Conservation (phyloP, 2,113 vertebrate genomes). For the Aplodontia rufa region DNA sequence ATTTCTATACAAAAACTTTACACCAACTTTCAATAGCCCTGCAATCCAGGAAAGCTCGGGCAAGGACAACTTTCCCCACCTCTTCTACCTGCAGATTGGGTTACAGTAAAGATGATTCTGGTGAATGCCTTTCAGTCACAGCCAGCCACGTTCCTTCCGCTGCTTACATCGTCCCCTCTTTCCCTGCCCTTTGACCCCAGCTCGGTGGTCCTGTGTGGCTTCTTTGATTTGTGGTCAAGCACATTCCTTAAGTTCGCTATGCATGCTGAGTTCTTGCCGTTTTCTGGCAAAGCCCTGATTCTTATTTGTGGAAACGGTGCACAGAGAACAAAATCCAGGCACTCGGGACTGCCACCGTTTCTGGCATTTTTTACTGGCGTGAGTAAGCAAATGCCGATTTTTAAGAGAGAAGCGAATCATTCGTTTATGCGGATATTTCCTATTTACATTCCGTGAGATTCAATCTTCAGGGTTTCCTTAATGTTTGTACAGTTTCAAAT, state of each 20-base stretch:
- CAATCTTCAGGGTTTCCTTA: no score
- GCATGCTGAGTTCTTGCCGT: accelerated
- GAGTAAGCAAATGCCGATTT: accelerated
- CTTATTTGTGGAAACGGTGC: not conserved
- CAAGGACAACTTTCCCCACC: no score
- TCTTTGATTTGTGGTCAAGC: accelerated
- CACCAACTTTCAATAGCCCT: not conserved
- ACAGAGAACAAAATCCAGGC: not conserved
- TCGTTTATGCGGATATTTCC: not conserved
- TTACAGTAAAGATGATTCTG: no score
- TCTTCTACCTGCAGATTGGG: no score
- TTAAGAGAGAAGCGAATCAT: not conserved
- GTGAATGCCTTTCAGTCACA: not conserved
- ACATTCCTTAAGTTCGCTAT: accelerated
- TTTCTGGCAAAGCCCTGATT: no score
- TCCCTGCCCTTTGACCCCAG: accelerated
- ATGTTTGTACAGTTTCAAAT: no score
- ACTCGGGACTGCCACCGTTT: accelerated
- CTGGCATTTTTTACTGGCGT: not conserved
- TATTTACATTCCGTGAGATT: accelerated
- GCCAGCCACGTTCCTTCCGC: accelerated
- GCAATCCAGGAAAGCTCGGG: no score
- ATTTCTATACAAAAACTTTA: not conserved
- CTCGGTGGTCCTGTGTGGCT: accelerated
- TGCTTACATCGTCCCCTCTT: not conserved